Conservation (phyloP, 2,888 invertebrate species). For the Drosophila hamatofila region DNA sequence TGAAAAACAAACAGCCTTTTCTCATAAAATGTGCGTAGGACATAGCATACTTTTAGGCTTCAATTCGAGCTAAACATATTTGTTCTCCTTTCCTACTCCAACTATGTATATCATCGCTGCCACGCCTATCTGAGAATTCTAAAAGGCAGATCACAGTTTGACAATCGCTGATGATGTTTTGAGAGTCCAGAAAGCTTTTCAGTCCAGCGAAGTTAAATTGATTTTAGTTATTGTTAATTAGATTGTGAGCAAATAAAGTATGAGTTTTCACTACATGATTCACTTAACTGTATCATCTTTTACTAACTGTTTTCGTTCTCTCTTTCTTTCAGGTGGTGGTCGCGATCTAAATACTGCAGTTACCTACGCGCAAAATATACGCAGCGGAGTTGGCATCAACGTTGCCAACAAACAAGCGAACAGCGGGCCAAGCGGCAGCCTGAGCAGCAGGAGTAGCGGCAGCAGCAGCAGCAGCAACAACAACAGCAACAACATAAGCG, state of each 20-base stretch:
- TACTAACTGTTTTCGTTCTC: neutral
- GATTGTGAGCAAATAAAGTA: neutral
- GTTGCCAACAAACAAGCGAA: slow-evolving; percentile 40
- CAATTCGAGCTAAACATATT: neutral
- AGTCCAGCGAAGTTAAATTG: no score
- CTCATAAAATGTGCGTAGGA: neutral
- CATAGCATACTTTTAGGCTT: neutral
- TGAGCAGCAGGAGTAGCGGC: slow-evolving; percentile 6
- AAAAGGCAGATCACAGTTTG: neutral
- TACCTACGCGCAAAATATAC: slow-evolving; percentile 87
- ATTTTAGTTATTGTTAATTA: neutral
- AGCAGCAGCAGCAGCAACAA: slow-evolving; percentile 11
- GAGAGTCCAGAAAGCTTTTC: neutral
- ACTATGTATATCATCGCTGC: no score
- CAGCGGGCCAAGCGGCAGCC: slow-evolving; percentile 10
- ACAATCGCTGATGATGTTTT: neutral
- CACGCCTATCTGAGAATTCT: neutral
- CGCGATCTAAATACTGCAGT: slow-evolving; percentile 94
- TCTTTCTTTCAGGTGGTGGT: slow-evolving; percentile 90
- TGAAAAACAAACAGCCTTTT: neutral
- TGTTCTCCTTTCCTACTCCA: no score
- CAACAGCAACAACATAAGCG: slow-evolving; percentile 24
- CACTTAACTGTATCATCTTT: no score
- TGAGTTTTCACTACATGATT: neutral
- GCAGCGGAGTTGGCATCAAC: slow-evolving; percentile 79